Conservation (phyloP, 2,888 invertebrate genomes). For the Metellina segmentata region DNA sequence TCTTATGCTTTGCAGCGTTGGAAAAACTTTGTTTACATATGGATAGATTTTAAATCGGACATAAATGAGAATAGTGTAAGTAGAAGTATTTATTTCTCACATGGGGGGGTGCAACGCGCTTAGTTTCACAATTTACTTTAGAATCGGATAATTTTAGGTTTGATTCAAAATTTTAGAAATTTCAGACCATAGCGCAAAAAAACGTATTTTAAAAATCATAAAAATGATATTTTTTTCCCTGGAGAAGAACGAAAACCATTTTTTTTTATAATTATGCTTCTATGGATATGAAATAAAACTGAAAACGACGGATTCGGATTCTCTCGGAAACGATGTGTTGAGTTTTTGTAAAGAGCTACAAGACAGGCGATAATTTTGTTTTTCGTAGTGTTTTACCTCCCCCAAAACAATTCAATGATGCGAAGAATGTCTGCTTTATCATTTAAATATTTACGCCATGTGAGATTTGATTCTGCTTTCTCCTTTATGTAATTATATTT, state of each 20-base stretch:
- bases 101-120: background rate
- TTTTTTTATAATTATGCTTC: background rate
- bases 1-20: background rate
- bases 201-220: background rate
- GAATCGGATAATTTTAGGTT: background rate
- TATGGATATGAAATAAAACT: conserved; percentile 19
- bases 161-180: too few relatives aligned
- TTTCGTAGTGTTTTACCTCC: conserved; percentile 21
- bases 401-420: conserved; percentile 13
- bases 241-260: too few relatives aligned
- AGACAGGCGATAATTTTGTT: conserved; percentile 17
- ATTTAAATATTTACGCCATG: conserved; percentile 58
- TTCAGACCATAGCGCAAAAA: too few relatives aligned
- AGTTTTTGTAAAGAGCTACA: conserved; percentile 22
- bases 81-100: background rate
- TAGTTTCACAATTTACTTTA: background rate
- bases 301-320: background rate
- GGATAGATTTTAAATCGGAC: conserved; percentile 22
- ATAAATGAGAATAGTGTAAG: conserved; percentile 8
- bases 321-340: background rate
- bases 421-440: conserved; percentile 44
- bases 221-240: background rate
- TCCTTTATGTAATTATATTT: conserved; percentile 46
- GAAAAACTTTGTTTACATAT: conserved; percentile 13
- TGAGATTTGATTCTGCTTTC: conserved; percentile 59